Base-by-base conservation (phyloP, 2,113 vertebrate species). In the Xiphias gladius region DNA sequence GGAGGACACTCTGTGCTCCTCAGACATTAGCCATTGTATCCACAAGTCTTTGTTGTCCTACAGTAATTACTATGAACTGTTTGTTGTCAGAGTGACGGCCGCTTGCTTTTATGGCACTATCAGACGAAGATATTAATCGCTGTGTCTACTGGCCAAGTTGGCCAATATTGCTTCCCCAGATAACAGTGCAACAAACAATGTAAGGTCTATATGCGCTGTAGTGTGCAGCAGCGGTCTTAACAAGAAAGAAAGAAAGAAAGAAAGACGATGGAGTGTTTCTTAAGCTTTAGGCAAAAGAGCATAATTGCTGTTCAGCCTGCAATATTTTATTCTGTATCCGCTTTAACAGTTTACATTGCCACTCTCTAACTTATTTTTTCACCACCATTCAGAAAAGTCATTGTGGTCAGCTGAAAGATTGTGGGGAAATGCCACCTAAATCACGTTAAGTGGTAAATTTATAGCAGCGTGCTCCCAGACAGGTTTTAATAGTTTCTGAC, bases 11-110 rank as follows among this genome's bases (percentile, higher is more conserved):
- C 59, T 87, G 70, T 84, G 52, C 73, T 90, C 70, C 59, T 79
- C 67, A 55, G 80, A 88, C 85, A 77, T 78, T 48, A 13, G 19
- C 88, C 72, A 94, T 91, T 94, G 90, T 94, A 63, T 87, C 80
- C 37, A 68, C 37, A 72, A 67, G 48, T 67, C 83, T 92, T 89
- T 94, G 92, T 92, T 89, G 70, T 80, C 63, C 22, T 24, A 3
- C 55, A 76, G 79, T 84, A 91, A 91, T 93, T 88, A 65, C 61
- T 65, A 83, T 84, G 70, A 81, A 72, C 41, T 55, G 82, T 86
- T 93, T 92, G 73, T 93, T 91, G 59, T 89, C 76, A 62, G 54
- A 78, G 69, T 26, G 73, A 70, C 61, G 55, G 70, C 48, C 48
- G 72, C 76, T 86, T 24, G 71, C 73, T 85, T n/a, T 88, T 70